Evolutionary conservation across 1,140 invertebrate genomes (phyloP).

Genomic region (Tribolium madens): DNA sequence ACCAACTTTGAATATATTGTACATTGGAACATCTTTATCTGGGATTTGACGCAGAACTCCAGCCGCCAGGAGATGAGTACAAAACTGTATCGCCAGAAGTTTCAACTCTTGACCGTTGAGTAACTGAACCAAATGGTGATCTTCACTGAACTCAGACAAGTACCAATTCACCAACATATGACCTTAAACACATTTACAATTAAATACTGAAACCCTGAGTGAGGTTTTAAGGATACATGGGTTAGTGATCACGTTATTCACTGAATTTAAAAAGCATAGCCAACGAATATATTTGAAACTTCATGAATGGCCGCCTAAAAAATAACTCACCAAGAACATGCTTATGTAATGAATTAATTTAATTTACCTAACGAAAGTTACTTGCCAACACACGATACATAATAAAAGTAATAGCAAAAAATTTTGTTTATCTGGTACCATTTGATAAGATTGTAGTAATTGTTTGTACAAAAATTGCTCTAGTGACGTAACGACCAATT

Average conservation of each 20-base stretch:
- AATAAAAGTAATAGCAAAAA: not conserved
- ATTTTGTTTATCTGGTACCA: not conserved
- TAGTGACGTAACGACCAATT: not conserved
- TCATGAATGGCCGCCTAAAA: conserved; percentile 46
- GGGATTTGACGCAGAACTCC: conserved; percentile 84
- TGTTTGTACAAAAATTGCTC: not conserved
- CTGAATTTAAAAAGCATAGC: conserved; percentile 57
- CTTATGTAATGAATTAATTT: conserved; percentile 13
- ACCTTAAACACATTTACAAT: conserved; percentile 70
- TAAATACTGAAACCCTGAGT: conserved; percentile 14
- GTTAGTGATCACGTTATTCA: conserved; percentile 56
- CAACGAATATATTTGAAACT: conserved; percentile 37
- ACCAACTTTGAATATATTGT: conserved; percentile 80
- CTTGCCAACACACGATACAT: not conserved
- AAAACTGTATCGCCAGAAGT: conserved; percentile 83
- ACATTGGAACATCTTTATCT: conserved; percentile 75
- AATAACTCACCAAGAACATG: conserved; percentile 41
- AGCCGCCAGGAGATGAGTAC: conserved; percentile 88
- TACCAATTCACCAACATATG: conserved; percentile 93
- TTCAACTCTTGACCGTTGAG: conserved; percentile 80
- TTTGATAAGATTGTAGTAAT: not conserved
- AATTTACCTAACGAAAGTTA: not conserved
- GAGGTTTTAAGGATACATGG: conserved; percentile 53
- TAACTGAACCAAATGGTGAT: conserved; percentile 73
- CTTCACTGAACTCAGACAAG: conserved; percentile 80